Evolutionary conservation across 2,888 invertebrate species (phyloP).

Genomic region (Philaethria dido): DNA sequence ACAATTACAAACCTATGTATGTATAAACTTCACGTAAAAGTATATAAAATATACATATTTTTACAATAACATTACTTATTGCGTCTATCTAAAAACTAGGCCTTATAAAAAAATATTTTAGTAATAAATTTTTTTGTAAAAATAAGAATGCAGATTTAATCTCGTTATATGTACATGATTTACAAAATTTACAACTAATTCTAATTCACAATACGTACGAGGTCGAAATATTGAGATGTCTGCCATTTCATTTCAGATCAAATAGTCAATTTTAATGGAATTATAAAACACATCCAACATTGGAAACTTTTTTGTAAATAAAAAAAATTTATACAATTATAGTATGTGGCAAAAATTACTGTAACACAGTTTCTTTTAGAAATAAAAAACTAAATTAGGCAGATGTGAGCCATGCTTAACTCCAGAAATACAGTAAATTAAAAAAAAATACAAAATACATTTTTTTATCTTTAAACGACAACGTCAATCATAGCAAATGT

Average conservation of each 20-base stretch:
- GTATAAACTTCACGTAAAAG: constrained; percentile 72
- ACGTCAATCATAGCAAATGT: constrained; percentile 17
- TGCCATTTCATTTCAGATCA: constrained; percentile 59
- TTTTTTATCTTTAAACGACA: constrained; percentile 17
- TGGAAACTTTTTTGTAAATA: constrained; percentile 47
- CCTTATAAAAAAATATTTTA: constrained; percentile 73
- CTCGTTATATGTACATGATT: constrained; percentile 76
- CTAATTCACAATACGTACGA: constrained; percentile 48
- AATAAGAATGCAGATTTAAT: constrained; percentile 66
- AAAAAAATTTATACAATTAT: constrained; percentile 7
- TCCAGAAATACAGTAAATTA: not conserved
- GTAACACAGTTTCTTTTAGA: too few relatives aligned
- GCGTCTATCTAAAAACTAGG: constrained; percentile 44
- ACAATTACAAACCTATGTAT: constrained; percentile 61
- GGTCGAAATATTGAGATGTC: constrained; percentile 52
- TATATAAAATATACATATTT: constrained; percentile 81
- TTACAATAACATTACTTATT: constrained; percentile 71
- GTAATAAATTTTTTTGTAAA: constrained; percentile 60
- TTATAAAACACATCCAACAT: constrained; percentile 54
- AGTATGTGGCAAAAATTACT: constrained; percentile 9
- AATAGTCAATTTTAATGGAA: constrained; percentile 47
- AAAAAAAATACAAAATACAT: constrained; percentile 15
- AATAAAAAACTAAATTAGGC: not conserved
- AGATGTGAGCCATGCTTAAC: constrained; percentile 34
- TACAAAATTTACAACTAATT: constrained; percentile 72